These are phyloP conservation scores for Micromussa lordhowensis DNA, from an alignment of 92 coral and sea anemone genomes.

Conservation along the genomic window DNA sequence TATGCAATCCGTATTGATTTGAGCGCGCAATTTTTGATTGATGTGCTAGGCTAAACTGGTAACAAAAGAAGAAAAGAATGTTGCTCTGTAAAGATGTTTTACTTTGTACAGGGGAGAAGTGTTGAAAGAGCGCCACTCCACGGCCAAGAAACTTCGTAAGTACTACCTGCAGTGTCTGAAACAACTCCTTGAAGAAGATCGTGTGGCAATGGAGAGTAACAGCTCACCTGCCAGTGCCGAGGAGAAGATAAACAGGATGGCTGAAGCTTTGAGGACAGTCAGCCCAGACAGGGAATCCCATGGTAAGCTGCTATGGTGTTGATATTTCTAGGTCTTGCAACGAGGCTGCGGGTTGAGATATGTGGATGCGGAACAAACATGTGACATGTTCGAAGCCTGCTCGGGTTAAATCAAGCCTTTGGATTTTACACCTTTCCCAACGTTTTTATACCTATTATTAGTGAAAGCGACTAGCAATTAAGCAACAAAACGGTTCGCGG, in stretches of 20 bases:
- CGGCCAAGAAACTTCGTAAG: constrained; percentile 91
- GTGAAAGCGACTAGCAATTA: background rate
- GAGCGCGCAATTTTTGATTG: background rate
- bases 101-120: constrained; percentile 75
- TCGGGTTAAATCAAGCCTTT: background rate
- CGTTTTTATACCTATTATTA: background rate
- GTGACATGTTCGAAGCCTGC: background rate
- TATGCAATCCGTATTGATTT: background rate
- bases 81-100: background rate
- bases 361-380: background rate
- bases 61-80: too few relatives aligned
- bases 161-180: constrained; percentile 94
- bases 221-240: constrained; percentile 62
- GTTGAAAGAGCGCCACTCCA: constrained; percentile 92
- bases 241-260: constrained; percentile 84
- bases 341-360: background rate
- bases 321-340: background rate
- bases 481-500: background rate
- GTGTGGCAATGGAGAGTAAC: constrained; percentile 60
- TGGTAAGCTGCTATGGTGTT: constrained; percentile 33
- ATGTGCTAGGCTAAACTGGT: too few relatives aligned
- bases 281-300: constrained; percentile 56
- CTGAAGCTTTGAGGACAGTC: constrained; percentile 61
- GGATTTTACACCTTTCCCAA: background rate
- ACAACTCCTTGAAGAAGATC: constrained; percentile 93